phyloP scores from a whole-genome alignment of 2,797 vertebrate genomes.

The Okamejei kenojei region DNA sequence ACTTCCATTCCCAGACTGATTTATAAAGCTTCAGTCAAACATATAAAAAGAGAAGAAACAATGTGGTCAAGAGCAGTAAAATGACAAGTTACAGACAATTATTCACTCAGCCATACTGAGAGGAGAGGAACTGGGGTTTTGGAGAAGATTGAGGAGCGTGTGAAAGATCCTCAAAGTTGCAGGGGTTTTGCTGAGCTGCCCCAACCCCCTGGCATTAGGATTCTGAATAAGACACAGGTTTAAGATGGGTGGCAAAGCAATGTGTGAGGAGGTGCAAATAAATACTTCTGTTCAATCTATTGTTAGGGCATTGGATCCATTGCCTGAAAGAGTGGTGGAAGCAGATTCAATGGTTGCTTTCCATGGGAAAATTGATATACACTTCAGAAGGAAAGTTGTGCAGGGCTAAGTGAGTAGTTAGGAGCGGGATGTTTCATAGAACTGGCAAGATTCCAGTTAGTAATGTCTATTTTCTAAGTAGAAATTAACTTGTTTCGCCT shows the following conservation, averaged over 20 bases:
- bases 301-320: background rate
- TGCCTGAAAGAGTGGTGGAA: background rate
- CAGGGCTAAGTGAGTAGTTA: background rate
- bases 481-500: too few relatives aligned
- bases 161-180: background rate
- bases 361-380: background rate
- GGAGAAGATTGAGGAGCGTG: background rate
- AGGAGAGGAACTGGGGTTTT: background rate
- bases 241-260: background rate
- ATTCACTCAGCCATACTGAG: background rate
- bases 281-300: background rate
- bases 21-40: background rate
- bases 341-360: background rate
- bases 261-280: background rate
- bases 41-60: background rate
- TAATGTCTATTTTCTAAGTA: too few relatives aligned
- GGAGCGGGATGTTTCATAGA: background rate
- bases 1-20: background rate
- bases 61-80: background rate
- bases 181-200: background rate
- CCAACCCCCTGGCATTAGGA: background rate
- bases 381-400: background rate
- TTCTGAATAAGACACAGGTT: background rate
- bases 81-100: background rate
- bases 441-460: too few relatives aligned